phyloP scores from a whole-genome alignment of 2,113 vertebrate species.

The Mellivora capensis region DNA sequence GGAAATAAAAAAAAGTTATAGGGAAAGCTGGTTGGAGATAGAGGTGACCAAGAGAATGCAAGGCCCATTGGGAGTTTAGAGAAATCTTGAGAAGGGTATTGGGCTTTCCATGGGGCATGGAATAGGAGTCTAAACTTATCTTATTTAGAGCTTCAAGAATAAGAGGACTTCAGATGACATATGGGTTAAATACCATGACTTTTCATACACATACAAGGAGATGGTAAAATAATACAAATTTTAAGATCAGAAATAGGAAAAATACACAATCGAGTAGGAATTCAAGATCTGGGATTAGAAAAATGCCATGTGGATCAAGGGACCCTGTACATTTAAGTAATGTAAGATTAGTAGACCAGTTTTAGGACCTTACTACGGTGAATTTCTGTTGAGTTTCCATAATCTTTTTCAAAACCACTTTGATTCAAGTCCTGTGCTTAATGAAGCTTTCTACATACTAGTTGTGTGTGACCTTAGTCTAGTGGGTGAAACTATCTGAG shows the following conservation, averaged over 20 bases:
- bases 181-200: neutral
- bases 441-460: neutral
- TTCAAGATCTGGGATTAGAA: neutral
- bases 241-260: conserved; percentile 18
- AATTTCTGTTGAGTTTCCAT: neutral
- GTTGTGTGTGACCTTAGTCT: neutral
- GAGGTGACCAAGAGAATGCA: neutral
- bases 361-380: neutral
- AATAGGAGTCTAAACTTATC: neutral
- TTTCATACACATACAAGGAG: neutral
- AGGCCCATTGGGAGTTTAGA: neutral
- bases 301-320: neutral
- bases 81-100: neutral
- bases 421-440: neutral
- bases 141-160: neutral
- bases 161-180: neutral
- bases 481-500: neutral
- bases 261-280: neutral
- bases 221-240: neutral
- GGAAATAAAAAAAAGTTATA: neutral
- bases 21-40: neutral
- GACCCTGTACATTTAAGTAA: neutral
- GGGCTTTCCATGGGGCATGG: neutral
- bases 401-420: neutral
- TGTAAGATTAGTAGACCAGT: neutral